Conservation (phyloP, 37 sponge, comb jelly and placozoan genomes). For the Dysidea cf. avara region DNA sequence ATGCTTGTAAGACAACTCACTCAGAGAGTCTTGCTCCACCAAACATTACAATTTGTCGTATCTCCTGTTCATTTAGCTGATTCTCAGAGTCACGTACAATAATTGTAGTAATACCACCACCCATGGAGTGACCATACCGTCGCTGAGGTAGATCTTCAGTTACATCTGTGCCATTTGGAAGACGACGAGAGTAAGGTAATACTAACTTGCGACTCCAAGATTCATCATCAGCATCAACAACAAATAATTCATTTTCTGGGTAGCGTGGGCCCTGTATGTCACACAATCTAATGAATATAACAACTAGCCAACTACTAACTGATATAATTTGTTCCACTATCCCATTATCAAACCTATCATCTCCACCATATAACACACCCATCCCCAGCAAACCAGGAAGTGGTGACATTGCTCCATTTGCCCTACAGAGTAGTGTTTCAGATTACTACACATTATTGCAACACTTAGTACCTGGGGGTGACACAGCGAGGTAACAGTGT, state of each 20-base stretch:
- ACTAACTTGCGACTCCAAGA: no score
- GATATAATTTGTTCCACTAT: slow-evolving; percentile 20
- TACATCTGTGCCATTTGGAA: no score
- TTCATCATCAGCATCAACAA: slow-evolving; percentile 10
- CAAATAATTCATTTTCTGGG: slow-evolving; percentile 36
- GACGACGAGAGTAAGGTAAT: no score
- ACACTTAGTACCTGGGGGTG: slow-evolving; percentile 42
- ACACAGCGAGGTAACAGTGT: slow-evolving; percentile 30
- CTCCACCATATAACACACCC: slow-evolving; percentile 62
- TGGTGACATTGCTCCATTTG: slow-evolving; percentile 51
- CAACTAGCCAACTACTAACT: slow-evolving; percentile 7
- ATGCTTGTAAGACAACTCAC: neutral
- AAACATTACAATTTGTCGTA: neutral
- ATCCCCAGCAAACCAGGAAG: slow-evolving; percentile 29
- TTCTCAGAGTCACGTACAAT: no score
- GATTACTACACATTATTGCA: no score
- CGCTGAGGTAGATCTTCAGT: no score
- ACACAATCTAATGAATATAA: no score
- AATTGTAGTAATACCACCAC: no score
- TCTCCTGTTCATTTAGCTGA: neutral
- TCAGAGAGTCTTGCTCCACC: neutral
- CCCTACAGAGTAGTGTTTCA: no score
- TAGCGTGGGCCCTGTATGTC: slow-evolving; percentile 20
- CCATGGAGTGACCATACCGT: no score
- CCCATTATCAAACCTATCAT: slow-evolving; percentile 4